phyloP scores from a whole-genome alignment of 2,113 vertebrate genomes.

The Muntiacus muntjak region DNA sequence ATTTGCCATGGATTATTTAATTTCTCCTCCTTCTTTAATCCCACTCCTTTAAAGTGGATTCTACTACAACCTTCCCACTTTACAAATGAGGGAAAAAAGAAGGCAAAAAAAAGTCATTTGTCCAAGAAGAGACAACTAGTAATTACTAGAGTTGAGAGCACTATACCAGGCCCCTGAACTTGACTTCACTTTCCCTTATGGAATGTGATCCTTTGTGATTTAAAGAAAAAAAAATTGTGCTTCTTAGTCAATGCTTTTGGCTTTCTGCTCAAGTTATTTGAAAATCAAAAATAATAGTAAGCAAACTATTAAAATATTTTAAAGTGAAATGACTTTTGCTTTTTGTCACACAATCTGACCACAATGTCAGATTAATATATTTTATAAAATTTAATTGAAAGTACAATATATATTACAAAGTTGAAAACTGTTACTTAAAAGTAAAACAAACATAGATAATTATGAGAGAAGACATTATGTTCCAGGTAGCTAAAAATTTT shows the following conservation, averaged over 20 bases:
- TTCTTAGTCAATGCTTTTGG: not conserved
- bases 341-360: not conserved
- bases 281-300: slow-evolving; percentile 7
- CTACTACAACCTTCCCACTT: not conserved
- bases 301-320: not conserved
- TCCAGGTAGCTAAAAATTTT: not conserved
- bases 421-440: slow-evolving; percentile 24
- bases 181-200: rapidly evolving
- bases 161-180: not conserved
- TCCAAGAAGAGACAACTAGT: not conserved
- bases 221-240: not conserved
- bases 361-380: not conserved
- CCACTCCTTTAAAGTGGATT: not conserved
- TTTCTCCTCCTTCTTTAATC: not conserved
- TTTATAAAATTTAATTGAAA: slow-evolving; percentile 1
- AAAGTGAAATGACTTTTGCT: not conserved
- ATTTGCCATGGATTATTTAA: not conserved
- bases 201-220: not conserved
- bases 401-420: not conserved
- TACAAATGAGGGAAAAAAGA: not conserved
- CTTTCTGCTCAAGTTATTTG: slow-evolving; percentile 23
- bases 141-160: not conserved
- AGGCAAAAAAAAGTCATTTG: not conserved
- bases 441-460: not conserved
- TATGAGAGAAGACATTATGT: not conserved